Evolutionary conservation across 2,797 vertebrate species (phyloP).

Genomic region (Halcyon smyrnensis): DNA sequence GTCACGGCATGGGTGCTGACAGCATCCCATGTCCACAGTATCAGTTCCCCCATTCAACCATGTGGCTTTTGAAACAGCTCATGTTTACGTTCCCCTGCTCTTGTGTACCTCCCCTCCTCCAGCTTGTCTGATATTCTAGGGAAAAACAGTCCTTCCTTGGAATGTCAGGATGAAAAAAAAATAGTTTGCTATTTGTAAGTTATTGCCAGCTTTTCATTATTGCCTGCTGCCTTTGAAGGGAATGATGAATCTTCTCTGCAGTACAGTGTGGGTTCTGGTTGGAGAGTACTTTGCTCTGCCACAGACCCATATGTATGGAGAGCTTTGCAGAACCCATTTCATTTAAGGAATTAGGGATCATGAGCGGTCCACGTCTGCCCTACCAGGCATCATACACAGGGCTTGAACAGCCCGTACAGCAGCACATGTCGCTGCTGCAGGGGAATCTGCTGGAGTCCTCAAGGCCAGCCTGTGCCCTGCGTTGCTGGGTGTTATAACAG

Average conservation of each 20-base stretch:
- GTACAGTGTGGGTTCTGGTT: background rate
- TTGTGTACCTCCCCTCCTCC: background rate
- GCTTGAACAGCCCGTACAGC: background rate
- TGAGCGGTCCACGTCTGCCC: background rate
- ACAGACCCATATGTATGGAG: background rate
- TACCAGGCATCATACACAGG: accelerated
- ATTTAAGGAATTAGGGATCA: background rate
- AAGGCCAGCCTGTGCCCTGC: accelerated
- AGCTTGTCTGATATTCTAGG: background rate
- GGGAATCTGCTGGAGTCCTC: background rate
- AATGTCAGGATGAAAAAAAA: background rate
- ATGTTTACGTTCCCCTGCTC: background rate
- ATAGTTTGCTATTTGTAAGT: background rate
- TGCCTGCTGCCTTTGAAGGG: background rate
- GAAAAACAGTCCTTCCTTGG: background rate
- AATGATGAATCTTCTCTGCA: background rate
- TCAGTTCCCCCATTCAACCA: background rate
- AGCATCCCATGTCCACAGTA: accelerated
- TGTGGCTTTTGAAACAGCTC: background rate
- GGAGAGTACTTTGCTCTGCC: background rate
- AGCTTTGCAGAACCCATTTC: background rate
- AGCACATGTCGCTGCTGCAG: background rate
- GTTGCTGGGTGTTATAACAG: background rate
- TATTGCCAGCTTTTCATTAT: background rate
- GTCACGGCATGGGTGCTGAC: accelerated